A percentile compares a stretch with the other conserved stretches of the same genome.
These are phyloP conservation scores for Spicauda simplicius DNA, from an alignment of 2,888 invertebrate genomes.

Conservation along the genomic window DNA sequence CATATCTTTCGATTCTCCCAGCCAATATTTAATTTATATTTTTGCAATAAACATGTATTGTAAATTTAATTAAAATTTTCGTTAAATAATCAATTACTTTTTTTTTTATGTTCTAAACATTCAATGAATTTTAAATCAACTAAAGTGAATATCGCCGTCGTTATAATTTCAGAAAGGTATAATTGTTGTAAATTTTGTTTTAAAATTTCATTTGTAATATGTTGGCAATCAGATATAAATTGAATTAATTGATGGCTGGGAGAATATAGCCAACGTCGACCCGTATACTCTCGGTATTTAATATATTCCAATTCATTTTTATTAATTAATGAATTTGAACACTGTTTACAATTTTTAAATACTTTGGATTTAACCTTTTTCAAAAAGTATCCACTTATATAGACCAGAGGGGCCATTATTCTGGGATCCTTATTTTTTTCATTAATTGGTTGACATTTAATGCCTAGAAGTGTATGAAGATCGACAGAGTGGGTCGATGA, in stretches of 20 bases:
- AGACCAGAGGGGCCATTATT: background rate
- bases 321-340: too few species aligned
- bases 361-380: background rate
- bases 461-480: background rate
- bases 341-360: background rate
- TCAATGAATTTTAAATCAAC: background rate
- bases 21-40: constrained; percentile 6
- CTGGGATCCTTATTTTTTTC: background rate
- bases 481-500: background rate
- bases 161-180: background rate
- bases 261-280: constrained; percentile 12
- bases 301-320: too few species aligned
- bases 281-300: too few species aligned
- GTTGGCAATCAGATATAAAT: background rate
- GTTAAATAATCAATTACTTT: constrained; percentile 9
- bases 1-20: constrained; percentile 7
- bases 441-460: background rate
- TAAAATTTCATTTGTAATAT: too few species aligned
- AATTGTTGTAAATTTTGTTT: constrained; percentile 2
- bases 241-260: constrained; percentile 2
- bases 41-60: constrained; percentile 12
- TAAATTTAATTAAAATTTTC: background rate
- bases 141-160: background rate
- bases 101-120: background rate
- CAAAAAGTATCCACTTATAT: constrained; percentile 16